These are phyloP conservation scores for Mycetomoellerius zeteki DNA, from an alignment of 1,140 invertebrate genomes.

Conservation along the genomic window DNA sequence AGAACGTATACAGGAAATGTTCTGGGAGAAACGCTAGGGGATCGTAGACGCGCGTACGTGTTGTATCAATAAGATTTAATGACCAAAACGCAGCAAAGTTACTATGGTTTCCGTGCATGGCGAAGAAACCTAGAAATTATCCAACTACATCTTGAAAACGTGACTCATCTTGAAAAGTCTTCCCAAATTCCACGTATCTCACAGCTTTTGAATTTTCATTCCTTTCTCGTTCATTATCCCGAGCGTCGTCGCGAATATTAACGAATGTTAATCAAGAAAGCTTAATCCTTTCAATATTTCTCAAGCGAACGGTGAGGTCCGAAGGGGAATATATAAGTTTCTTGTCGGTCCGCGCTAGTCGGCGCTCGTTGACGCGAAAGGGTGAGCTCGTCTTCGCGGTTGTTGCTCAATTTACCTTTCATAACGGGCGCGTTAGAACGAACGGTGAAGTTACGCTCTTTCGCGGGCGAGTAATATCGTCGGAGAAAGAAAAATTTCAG, in stretches of 20 bases:
- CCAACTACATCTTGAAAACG: background rate
- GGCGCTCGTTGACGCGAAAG: conserved; percentile 26
- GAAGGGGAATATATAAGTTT: conserved; percentile 14
- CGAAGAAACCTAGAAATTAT: background rate
- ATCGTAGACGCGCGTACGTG: conserved; percentile 13
- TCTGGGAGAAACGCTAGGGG: conserved; percentile 1
- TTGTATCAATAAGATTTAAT: conserved; percentile 46
- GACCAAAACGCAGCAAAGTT: background rate
- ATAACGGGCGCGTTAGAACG: conserved; percentile 28
- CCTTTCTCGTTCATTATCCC: conserved; percentile 35
- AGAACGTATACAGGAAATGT: conserved; percentile 35
- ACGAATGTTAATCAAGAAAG: conserved; percentile 52
- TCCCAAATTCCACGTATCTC: conserved; percentile 13
- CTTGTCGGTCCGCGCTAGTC: background rate
- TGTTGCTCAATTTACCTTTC: conserved; percentile 57
- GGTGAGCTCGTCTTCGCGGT: conserved; percentile 23
- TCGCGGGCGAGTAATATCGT: conserved; percentile 28
- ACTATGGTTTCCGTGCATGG: background rate
- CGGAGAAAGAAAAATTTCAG: conserved; percentile 38
- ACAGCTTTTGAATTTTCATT: conserved; percentile 42
- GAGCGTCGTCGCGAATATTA: conserved; percentile 33
- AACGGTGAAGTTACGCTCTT: conserved; percentile 33
- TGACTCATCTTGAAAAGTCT: background rate
- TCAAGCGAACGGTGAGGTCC: background rate
- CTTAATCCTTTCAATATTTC: conserved; percentile 53